Evolutionary conservation across 2,888 invertebrate species (phyloP).

Genomic region (Leucophora obtusa): DNA sequence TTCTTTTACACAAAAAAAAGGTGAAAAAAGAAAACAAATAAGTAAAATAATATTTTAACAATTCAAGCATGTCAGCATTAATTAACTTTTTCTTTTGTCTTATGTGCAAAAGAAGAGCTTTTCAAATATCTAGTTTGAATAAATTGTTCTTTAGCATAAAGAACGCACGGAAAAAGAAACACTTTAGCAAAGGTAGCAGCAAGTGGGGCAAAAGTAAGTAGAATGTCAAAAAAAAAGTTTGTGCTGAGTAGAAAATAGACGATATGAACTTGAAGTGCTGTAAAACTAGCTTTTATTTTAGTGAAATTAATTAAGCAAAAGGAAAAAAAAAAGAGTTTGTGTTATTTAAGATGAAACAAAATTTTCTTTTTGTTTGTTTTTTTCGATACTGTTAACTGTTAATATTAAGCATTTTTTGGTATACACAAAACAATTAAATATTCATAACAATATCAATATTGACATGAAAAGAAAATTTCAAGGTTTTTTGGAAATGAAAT

Average conservation of each 20-base stretch:
- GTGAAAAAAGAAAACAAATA: neutral
- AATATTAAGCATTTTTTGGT: neutral
- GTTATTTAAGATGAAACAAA: neutral
- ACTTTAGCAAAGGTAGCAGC: neutral
- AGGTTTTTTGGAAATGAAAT: neutral
- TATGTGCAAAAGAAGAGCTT: neutral
- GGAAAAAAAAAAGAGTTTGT: neutral
- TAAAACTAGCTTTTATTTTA: neutral
- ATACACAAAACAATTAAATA: neutral
- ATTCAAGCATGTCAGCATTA: constrained; percentile 60
- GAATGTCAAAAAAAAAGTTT: neutral
- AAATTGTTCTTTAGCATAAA: neutral
- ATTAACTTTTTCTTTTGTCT: constrained; percentile 57
- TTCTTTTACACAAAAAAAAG: too few species aligned
- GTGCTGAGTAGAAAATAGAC: neutral
- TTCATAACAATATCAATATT: neutral
- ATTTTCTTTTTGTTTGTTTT: neutral
- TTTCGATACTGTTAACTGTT: neutral
- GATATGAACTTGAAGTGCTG: neutral
- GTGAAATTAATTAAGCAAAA: neutral
- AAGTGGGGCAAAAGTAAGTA: neutral
- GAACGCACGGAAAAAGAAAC: neutral
- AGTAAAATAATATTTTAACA: constrained; percentile 47
- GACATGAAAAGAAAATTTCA: neutral
- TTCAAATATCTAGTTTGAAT: neutral